Evolutionary conservation across 1,140 invertebrate genomes (phyloP).

Genomic region (Hycleus cichorii): DNA sequence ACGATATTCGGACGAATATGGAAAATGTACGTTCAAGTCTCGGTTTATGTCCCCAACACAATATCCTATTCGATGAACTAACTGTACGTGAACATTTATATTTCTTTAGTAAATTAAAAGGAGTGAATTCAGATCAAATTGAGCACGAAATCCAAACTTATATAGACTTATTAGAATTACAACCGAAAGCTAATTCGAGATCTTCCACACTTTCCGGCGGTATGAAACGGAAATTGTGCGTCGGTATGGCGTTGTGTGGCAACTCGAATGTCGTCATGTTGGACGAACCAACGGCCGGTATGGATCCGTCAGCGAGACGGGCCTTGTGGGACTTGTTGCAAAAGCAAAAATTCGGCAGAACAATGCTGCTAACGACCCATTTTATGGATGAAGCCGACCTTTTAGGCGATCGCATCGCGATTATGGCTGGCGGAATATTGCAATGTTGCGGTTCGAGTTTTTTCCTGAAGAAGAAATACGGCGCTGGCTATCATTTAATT

Average conservation of each 20-base stretch:
- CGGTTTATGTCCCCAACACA: constrained; percentile 91
- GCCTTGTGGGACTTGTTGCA: constrained; percentile 81
- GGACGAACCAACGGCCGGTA: constrained; percentile 91
- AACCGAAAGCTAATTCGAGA: constrained; percentile 46
- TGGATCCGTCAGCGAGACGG: constrained; percentile 88
- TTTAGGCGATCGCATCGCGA: constrained; percentile 85
- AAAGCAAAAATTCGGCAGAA: constrained; percentile 43
- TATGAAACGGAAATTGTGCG: constrained; percentile 74
- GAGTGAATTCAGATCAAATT: constrained; percentile 50
- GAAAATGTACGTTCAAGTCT: constrained; percentile 57
- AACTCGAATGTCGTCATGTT: constrained; percentile 66
- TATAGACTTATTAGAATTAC: constrained; percentile 58
- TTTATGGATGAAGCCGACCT: constrained; percentile 98
- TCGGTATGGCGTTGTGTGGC: constrained; percentile 71
- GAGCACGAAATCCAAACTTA: constrained; percentile 52
- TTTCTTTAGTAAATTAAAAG: constrained; percentile 77
- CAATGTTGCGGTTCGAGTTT: constrained; percentile 79
- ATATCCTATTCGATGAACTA: constrained; percentile 85
- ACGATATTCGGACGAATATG: constrained; percentile 56
- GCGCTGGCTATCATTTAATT: constrained; percentile 57
- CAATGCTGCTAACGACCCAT: constrained; percentile 90
- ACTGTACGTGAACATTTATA: constrained; percentile 84
- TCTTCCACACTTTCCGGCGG: constrained; percentile 68
- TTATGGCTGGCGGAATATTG: constrained; percentile 72
- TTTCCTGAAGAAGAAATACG: constrained; percentile 80